These are phyloP conservation scores for Linepithema humile DNA, from an alignment of 1,140 invertebrate species.

Conservation along the genomic window DNA sequence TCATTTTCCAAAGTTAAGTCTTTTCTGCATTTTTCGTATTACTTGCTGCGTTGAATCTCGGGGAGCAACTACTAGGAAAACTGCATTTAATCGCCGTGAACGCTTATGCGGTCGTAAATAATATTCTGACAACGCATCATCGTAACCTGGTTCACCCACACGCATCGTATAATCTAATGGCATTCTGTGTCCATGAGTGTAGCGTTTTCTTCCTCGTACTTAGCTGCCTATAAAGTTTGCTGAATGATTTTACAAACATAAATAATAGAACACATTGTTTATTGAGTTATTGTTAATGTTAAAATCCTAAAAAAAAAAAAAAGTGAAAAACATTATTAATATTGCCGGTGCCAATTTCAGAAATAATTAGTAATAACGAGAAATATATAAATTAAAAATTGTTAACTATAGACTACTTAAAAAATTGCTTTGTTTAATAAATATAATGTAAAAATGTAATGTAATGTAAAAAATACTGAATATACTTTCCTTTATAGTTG, in stretches of 20 bases:
- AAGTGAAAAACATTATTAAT: background rate
- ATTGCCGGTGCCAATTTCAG: background rate
- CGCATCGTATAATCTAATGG: conserved; percentile 15
- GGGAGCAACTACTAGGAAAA: conserved; percentile 23
- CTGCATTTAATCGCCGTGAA: conserved; percentile 49
- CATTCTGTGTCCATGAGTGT: background rate
- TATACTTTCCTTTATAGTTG: background rate
- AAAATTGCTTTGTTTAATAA: background rate
- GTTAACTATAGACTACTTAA: background rate
- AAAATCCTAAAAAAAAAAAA: background rate
- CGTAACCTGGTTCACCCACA: conserved; percentile 19
- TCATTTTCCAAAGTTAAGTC: background rate
- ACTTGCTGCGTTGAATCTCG: background rate
- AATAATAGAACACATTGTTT: background rate
- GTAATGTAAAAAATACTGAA: background rate
- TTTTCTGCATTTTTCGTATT: conserved; percentile 19
- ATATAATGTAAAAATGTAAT: background rate
- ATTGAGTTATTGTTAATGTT: background rate
- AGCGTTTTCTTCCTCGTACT: background rate
- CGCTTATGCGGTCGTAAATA: conserved; percentile 42
- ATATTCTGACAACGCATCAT: conserved; percentile 11
- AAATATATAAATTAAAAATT: background rate
- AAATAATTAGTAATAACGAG: background rate
- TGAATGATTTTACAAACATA: background rate
- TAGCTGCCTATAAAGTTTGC: conserved; percentile 2